Evolutionary conservation across 2,888 invertebrate species (phyloP).

Genomic region (Saturnia japonica): DNA sequence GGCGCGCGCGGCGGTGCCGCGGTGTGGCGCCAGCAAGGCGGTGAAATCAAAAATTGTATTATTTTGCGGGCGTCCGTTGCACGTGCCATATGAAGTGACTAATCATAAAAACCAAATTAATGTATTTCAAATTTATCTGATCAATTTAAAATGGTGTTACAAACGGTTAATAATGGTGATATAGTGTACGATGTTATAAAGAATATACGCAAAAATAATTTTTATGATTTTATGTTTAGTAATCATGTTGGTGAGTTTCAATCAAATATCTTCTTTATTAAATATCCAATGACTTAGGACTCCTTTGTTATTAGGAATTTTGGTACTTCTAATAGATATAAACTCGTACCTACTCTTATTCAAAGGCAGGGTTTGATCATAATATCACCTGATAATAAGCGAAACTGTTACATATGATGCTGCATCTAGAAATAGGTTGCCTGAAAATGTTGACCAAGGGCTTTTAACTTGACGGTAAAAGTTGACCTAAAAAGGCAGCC

Average conservation of each 20-base stretch:
- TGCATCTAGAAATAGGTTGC: background rate
- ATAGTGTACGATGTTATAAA: slow-evolving; percentile 65
- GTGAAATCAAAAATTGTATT: slow-evolving; percentile 48
- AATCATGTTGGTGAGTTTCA: slow-evolving; percentile 42
- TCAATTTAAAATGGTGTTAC: slow-evolving; percentile 63
- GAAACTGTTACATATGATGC: too few relatives aligned
- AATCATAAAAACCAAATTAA: slow-evolving; percentile 42
- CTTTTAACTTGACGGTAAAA: too few relatives aligned
- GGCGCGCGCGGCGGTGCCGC: background rate
- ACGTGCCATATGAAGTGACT: slow-evolving; percentile 35
- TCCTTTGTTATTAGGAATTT: background rate
- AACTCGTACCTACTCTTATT: background rate
- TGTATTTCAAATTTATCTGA: slow-evolving; percentile 40
- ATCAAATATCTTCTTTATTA: background rate
- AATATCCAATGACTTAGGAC: background rate
- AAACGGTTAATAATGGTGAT: slow-evolving; percentile 54
- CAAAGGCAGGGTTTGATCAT: background rate
- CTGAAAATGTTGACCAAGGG: background rate
- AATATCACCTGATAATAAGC: background rate
- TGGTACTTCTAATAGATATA: background rate
- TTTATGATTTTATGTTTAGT: slow-evolving; percentile 49
- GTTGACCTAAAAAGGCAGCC: too few relatives aligned
- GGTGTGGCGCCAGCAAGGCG: slow-evolving; percentile 61
- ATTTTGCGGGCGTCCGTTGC: slow-evolving; percentile 52
- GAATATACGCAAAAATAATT: slow-evolving; percentile 62